phyloP scores from a whole-genome alignment of 2,888 invertebrate species.

The Dicyrtoma fusca region DNA sequence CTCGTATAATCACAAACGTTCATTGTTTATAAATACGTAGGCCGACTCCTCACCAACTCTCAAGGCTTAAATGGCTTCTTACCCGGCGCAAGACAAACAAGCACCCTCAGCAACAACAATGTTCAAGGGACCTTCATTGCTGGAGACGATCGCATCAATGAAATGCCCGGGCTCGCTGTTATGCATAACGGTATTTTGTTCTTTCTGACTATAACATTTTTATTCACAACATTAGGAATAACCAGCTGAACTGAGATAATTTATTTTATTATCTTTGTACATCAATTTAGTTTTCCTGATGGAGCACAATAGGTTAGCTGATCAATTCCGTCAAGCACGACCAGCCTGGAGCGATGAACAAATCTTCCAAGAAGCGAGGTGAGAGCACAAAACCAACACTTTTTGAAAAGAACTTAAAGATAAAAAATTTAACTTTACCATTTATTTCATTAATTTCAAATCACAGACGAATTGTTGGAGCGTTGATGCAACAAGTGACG shows the following conservation, averaged over 20 bases:
- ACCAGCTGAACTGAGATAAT: too few species aligned
- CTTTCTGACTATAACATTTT: not conserved
- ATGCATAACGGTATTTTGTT: constrained; percentile 48
- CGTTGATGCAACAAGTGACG: constrained; percentile 49
- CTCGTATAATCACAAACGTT: too few species aligned
- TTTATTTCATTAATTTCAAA: not conserved
- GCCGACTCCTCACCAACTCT: constrained; percentile 40
- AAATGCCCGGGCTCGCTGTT: constrained; percentile 50
- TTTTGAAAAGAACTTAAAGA: not conserved
- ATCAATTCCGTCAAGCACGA: constrained; percentile 20
- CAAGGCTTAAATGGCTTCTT: constrained; percentile 46
- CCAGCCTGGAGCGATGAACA: constrained; percentile 43
- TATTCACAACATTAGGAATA: too few species aligned
- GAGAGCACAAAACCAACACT: too few species aligned
- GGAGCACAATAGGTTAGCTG: constrained; percentile 55
- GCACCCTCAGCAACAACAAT: not conserved
- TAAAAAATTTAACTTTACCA: not conserved
- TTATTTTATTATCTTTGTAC: not conserved
- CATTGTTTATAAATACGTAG: constrained; percentile 7
- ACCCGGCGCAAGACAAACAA: constrained; percentile 29
- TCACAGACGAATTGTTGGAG: constrained; percentile 48
- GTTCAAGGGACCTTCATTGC: constrained; percentile 49
- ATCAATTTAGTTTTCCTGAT: constrained; percentile 46
- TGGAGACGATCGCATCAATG: constrained; percentile 55
- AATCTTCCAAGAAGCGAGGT: constrained; percentile 53